Base-by-base conservation (phyloP, 1,140 invertebrate species). In the Caerostris darwini region DNA sequence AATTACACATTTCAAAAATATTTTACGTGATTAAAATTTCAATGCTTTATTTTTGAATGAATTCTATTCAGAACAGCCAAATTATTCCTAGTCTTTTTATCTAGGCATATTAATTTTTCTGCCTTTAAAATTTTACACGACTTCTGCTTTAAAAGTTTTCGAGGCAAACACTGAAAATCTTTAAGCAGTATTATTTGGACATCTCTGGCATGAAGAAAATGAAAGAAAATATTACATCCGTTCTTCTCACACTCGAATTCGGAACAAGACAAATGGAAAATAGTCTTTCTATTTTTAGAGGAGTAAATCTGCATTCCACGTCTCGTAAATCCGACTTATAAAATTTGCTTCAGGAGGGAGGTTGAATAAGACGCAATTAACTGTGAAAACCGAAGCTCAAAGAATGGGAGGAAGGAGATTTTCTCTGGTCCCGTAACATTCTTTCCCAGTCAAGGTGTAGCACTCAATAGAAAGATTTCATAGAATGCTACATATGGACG, bases 361-460 rank as follows among this genome's bases (percentile, higher is more conserved):
- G 17, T 7, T 85, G 82, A 85, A 85, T 85, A 87, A 87, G 85
- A 87, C 85, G 56, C 85, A 87, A 87, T 87, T 87, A 87, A 87
- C 85, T 64, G 61, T 87, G 57, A 64, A 64, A n/a, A 87, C 54
- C 85, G 34, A 87, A 64, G 85, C 85, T 59, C 34, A 58, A 56
- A 85, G 12, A 54, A 3, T 34, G 59, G 7, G 5, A 14, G 34
- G 17, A 64, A 53, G 34, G 14, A 87, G 85, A 87, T 64, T 87
- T 87, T 87, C 59, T 64, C 56, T 64, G 6, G 19, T 59, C 85
- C 12, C 85, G 57, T 61, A 57, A 61, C 59, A 14, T 87, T 64
- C 85, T 64, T n/a, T 87, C 57, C 57, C 54, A 83, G 71, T 77
- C 71, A 77, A 77, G 71, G 53, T 77, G 82, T 58, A 34, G 12